phyloP scores from a whole-genome alignment of 2,888 invertebrate species.

The Tiliacea citrago region DNA sequence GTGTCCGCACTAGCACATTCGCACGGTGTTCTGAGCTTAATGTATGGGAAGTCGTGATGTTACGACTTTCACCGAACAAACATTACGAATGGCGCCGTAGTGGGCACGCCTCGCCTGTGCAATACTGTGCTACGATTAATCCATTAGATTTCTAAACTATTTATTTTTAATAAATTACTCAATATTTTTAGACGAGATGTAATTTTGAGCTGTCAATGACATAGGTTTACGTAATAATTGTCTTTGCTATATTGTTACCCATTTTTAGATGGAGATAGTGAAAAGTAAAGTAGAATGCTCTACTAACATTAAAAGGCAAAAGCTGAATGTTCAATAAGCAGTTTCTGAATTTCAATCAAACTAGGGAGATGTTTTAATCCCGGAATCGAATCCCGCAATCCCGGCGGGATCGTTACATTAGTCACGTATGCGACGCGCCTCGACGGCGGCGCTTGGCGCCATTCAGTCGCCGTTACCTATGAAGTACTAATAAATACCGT shows the following conservation, averaged over 20 bases:
- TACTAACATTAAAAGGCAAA: slow-evolving; percentile 1
- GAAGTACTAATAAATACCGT: slow-evolving; percentile 67
- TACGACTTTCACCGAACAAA: slow-evolving; percentile 86
- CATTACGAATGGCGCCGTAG: slow-evolving; percentile 82
- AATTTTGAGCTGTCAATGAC: slow-evolving; percentile 14
- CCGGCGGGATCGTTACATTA: slow-evolving; percentile 71
- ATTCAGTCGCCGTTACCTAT: slow-evolving; percentile 69
- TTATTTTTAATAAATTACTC: slow-evolving; percentile 63
- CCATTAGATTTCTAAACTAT: slow-evolving; percentile 65
- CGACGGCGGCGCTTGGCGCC: slow-evolving; percentile 75
- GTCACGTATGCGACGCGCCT: slow-evolving; percentile 77
- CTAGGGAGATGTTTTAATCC: slow-evolving; percentile 30
- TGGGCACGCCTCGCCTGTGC: slow-evolving; percentile 66
- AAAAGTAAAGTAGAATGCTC: background rate
- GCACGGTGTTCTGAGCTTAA: slow-evolving; percentile 85
- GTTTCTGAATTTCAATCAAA: slow-evolving; percentile 29
- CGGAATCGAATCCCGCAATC: slow-evolving; percentile 64
- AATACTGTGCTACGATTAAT: slow-evolving; percentile 67
- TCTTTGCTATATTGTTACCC: slow-evolving; percentile 1
- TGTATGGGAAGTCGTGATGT: slow-evolving; percentile 88
- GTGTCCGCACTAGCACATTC: slow-evolving; percentile 79
- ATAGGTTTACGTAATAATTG: slow-evolving; percentile 37
- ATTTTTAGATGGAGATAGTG: background rate
- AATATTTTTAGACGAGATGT: slow-evolving; percentile 31
- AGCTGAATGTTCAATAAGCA: background rate